These are phyloP conservation scores for Cheilosia impressa DNA, from an alignment of 2,888 invertebrate species.

Conservation along the genomic window DNA sequence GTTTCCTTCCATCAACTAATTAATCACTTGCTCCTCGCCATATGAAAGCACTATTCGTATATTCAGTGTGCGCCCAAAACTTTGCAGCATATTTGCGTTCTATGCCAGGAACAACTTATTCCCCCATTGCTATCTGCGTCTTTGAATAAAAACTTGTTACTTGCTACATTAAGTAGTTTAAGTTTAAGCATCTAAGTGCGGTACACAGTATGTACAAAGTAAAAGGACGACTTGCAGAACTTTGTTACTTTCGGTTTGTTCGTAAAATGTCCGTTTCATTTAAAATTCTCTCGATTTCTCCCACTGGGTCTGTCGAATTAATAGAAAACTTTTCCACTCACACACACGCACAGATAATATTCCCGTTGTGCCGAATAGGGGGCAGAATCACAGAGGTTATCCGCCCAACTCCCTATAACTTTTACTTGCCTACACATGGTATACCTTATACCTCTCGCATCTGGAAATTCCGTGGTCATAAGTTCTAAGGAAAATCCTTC, in stretches of 20 bases:
- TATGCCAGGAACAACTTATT: conserved; percentile 21
- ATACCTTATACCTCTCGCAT: background rate
- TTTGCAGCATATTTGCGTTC: conserved; percentile 31
- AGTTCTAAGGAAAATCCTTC: conserved; percentile 51
- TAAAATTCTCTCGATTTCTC: conserved; percentile 44
- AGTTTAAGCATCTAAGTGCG: conserved; percentile 58
- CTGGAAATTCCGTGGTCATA: conserved; percentile 33
- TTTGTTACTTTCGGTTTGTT: background rate
- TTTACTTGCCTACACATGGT: conserved; percentile 7
- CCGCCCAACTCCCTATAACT: conserved; percentile 3
- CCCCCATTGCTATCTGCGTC: background rate
- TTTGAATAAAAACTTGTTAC: conserved; percentile 50
- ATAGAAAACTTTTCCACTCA: conserved; percentile 65
- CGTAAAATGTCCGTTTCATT: conserved; percentile 52
- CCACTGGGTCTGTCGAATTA: conserved; percentile 61
- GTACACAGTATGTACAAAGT: background rate
- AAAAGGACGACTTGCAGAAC: conserved; percentile 51
- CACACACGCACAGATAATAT: background rate
- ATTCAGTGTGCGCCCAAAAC: conserved; percentile 18
- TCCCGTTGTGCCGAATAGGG: conserved; percentile 17
- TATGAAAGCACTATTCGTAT: conserved; percentile 13
- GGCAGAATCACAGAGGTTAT: background rate
- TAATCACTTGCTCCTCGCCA: conserved; percentile 52
- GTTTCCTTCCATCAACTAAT: conserved; percentile 37
- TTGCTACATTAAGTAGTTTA: conserved; percentile 67